Conservation (phyloP, 2,797 vertebrate species). For the Enteromius paludinosus region DNA sequence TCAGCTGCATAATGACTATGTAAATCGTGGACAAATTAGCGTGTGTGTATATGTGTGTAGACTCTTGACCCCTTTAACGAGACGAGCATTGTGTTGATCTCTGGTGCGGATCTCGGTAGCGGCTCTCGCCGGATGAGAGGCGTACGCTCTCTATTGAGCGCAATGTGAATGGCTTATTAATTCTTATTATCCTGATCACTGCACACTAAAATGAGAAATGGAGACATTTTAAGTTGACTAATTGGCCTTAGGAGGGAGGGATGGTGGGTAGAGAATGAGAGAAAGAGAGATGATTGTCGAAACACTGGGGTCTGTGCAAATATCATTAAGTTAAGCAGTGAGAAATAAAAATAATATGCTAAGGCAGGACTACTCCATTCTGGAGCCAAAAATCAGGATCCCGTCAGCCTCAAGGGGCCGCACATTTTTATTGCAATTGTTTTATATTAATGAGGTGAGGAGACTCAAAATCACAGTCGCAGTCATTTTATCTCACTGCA, state of each 20-base stretch:
- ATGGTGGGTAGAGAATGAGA: slow-evolving; percentile 63
- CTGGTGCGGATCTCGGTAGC: slow-evolving; percentile 60
- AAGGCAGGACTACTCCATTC: slow-evolving; percentile 4
- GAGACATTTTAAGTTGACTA: slow-evolving; percentile 88
- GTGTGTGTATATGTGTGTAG: slow-evolving; percentile 67
- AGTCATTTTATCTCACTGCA: neutral
- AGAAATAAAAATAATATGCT: slow-evolving; percentile 22
- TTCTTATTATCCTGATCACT: slow-evolving; percentile 89
- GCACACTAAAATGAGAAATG: slow-evolving; percentile 87
- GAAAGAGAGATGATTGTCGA: slow-evolving; percentile 32
- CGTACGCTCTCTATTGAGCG: slow-evolving; percentile 73
- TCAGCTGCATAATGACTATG: slow-evolving; percentile 27
- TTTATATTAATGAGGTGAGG: neutral
- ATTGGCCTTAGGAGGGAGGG: slow-evolving; percentile 78
- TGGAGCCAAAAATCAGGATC: neutral
- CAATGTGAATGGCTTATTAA: slow-evolving; percentile 84
- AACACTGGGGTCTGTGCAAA: slow-evolving; percentile 41
- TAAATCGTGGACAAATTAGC: slow-evolving; percentile 63
- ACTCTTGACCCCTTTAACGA: slow-evolving; percentile 76
- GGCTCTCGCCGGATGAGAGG: slow-evolving; percentile 26
- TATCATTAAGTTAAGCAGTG: slow-evolving; percentile 29
- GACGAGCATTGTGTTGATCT: slow-evolving; percentile 75
- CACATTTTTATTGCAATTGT: neutral
- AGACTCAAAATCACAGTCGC: neutral
- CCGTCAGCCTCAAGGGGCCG: neutral